Percentiles rank a stretch among this genome's conserved stretches.
Evolutionary conservation across 1,140 invertebrate species (phyloP).

Genomic region (Aporrectodea caliginosa): DNA sequence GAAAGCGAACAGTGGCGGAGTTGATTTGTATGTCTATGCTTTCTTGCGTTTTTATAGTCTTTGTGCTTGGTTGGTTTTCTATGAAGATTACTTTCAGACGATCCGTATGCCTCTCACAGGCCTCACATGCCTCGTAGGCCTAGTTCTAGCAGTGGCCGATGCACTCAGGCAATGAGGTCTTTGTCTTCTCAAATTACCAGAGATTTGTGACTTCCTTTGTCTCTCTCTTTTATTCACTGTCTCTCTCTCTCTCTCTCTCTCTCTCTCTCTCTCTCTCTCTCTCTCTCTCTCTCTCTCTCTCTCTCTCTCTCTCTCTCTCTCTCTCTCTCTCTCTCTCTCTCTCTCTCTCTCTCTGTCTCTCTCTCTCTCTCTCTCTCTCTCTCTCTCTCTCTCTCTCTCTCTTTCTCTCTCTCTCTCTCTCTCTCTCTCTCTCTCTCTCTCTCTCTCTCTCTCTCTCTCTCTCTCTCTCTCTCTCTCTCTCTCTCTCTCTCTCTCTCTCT

Average conservation of each 20-base stretch:
- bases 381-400: slow-evolving; percentile 15
- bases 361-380: neutral
- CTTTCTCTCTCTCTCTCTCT: slow-evolving; percentile 1
- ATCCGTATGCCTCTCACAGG: no score
- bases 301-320: neutral
- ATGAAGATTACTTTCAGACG: no score
- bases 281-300: neutral
- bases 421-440: slow-evolving; percentile 6
- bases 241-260: neutral
- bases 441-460: neutral
- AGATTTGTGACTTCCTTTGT: neutral
- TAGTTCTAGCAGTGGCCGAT: no score
- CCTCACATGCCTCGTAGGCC: no score
- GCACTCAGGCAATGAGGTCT: no score
- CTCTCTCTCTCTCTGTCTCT: neutral
- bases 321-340: neutral
- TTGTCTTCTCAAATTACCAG: no score
- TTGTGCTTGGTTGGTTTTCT: no score
- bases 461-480: slow-evolving; percentile 9
- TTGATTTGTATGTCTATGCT: no score
- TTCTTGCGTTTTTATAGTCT: no score
- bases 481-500: slow-evolving; percentile 14
- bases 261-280: neutral
- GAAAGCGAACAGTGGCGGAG: no score
- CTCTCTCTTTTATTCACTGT: neutral